Base-by-base conservation (phyloP, 2,888 invertebrate species). In the Escarpia spicata region DNA sequence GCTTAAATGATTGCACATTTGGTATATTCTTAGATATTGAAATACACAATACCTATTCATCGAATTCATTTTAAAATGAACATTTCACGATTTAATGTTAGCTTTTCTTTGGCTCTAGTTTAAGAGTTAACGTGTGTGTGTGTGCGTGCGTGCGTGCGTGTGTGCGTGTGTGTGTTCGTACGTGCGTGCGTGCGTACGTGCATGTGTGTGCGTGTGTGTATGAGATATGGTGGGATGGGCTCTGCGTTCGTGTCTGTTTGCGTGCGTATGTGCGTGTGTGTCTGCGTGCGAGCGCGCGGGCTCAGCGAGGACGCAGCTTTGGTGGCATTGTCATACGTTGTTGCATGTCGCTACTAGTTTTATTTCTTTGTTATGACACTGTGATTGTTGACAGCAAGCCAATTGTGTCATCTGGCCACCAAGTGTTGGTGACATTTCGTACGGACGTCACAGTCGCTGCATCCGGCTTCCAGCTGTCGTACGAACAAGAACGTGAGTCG, bases 381-480 rank as follows among this genome's bases (percentile, higher is more conserved):
- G 26, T 75, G 75, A 75, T 26, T 75, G 75, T 75, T 75, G 75
- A 75, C 75, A 75, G 75, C 75, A 75, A 75, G 26, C 26, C 58
- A 19, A 91, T 94, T 90, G 43, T 91, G 91, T 92, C 94, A 4
- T 90, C 92, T 58, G 90, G 58, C 60, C 93, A 93, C 92, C 90
- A 93, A 26, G 89, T 94, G 37, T 92, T 93, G 60, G 44, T 94
- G 43, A 91, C 90, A 19, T 94, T 94, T 92, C 45, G 91, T 43
- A 45, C 93, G 2, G 94, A 94, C 90, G 90, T 60, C 31, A 44
- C 90, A n/a, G 92, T 92, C 43, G 91, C 89, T 90, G 90, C 2
- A 26, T 19, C n/a, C 43, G 93, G 92, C 90, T 93, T 92, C 52
- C n/a, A 90, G 45, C 37, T 75, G 26, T 92, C 89, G 89, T 92